Evolutionary conservation across 2,113 vertebrate genomes (phyloP).

Genomic region (Cheirogaleus medius): DNA sequence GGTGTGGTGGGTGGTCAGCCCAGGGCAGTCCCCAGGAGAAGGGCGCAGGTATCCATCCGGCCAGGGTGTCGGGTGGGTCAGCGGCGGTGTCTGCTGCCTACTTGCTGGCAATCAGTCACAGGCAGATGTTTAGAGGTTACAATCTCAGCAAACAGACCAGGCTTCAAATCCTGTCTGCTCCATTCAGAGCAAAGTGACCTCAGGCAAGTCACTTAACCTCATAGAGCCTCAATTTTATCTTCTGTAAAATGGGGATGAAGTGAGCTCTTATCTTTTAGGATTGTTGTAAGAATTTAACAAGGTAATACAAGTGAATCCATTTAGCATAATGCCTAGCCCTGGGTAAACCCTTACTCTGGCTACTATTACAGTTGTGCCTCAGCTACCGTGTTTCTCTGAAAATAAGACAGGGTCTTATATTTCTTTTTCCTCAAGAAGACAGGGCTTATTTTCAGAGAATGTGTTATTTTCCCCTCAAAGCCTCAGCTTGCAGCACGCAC

Average conservation of each 20-base stretch:
- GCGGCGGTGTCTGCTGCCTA: fast-evolving
- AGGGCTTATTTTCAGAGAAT: too few relatives aligned
- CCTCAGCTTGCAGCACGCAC: too few relatives aligned
- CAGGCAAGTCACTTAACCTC: not conserved
- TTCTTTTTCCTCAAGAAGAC: too few relatives aligned
- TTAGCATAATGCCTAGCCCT: fast-evolving
- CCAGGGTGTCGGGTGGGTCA: not conserved
- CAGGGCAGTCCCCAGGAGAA: not conserved
- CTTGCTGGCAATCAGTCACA: not conserved
- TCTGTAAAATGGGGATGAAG: not conserved
- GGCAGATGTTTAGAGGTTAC: not conserved
- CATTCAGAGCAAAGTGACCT: fast-evolving
- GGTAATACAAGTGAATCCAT: not conserved
- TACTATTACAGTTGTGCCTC: fast-evolving
- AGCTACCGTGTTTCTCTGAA: too few relatives aligned
- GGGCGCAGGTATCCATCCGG: too few relatives aligned
- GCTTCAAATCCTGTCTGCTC: not conserved
- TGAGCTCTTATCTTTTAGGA: not conserved
- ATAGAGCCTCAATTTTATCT: not conserved
- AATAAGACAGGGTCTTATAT: too few relatives aligned
- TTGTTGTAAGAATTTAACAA: not conserved
- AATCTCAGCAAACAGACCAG: not conserved
- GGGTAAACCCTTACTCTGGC: not conserved
- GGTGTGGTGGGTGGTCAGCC: too few relatives aligned
- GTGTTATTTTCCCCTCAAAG: too few relatives aligned